Evolutionary conservation across 2,797 vertebrate genomes (phyloP).

Genomic region (Sebastes hubbsi): DNA sequence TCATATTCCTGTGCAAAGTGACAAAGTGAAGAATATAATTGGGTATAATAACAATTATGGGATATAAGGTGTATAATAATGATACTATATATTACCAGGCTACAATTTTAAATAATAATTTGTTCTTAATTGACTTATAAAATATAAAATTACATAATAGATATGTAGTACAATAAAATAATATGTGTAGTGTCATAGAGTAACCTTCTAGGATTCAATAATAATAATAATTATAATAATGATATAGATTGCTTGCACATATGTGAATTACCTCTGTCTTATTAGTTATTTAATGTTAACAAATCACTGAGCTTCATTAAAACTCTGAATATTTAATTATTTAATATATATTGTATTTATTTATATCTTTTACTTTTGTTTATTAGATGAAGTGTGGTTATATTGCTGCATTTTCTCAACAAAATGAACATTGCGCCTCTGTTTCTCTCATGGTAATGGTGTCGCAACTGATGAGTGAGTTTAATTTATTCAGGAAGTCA

Average conservation of each 20-base stretch:
- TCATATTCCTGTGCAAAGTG: not conserved
- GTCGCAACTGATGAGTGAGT: not conserved
- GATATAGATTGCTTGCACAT: not conserved
- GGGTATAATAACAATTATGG: not conserved
- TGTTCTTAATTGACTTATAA: no score
- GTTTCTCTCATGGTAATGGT: not conserved
- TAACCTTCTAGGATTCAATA: not conserved
- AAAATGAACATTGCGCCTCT: not conserved
- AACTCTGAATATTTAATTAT: not conserved
- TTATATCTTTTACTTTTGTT: not conserved
- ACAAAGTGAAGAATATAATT: not conserved
- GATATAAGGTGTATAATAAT: not conserved
- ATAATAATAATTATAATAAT: not conserved
- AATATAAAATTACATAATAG: no score
- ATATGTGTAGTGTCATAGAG: not conserved
- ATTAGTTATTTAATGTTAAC: not conserved
- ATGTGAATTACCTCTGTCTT: not conserved
- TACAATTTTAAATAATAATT: no score
- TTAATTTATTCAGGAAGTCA: constrained; percentile 4
- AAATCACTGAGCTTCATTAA: not conserved
- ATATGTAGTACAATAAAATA: not conserved
- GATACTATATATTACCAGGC: not conserved
- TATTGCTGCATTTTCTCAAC: not conserved
- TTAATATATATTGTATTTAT: not conserved
- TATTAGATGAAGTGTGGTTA: not conserved